These are phyloP conservation scores for Heptranchias perlo DNA, from an alignment of 2,113 vertebrate genomes.

Conservation along the genomic window DNA sequence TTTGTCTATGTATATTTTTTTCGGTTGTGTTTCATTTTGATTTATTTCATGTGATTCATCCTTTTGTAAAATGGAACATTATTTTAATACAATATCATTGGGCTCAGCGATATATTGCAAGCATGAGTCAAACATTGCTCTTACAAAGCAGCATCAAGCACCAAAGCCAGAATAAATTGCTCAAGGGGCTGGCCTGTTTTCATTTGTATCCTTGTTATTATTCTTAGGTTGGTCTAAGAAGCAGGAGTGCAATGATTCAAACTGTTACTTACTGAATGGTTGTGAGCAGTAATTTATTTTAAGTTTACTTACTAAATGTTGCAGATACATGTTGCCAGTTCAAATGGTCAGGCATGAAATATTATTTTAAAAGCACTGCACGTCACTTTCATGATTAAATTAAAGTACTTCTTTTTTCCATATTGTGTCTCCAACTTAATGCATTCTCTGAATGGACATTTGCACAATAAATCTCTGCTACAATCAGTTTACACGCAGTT, in stretches of 20 bases:
- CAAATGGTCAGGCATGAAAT: background rate
- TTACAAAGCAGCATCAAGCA: background rate
- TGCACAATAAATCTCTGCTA: background rate
- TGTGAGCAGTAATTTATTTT: background rate
- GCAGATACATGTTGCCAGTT: background rate
- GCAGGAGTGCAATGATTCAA: background rate
- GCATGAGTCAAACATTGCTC: background rate
- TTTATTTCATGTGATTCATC: background rate
- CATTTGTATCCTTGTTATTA: background rate
- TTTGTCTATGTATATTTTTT: background rate
- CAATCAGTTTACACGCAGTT: background rate
- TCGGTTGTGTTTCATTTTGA: background rate
- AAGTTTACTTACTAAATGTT: background rate
- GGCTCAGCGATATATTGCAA: background rate
- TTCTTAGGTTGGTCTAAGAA: background rate
- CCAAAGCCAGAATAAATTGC: background rate
- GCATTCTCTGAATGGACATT: background rate
- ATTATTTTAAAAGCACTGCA: background rate
- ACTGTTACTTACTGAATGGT: background rate
- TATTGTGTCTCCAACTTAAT: background rate
- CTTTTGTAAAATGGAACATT: background rate
- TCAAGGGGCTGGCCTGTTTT: background rate
- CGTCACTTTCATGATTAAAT: background rate
- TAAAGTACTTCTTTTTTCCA: background rate
- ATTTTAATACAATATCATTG: background rate